Conservation (phyloP, 2,797 vertebrate genomes). For the Orientallactaga sibirica region DNA sequence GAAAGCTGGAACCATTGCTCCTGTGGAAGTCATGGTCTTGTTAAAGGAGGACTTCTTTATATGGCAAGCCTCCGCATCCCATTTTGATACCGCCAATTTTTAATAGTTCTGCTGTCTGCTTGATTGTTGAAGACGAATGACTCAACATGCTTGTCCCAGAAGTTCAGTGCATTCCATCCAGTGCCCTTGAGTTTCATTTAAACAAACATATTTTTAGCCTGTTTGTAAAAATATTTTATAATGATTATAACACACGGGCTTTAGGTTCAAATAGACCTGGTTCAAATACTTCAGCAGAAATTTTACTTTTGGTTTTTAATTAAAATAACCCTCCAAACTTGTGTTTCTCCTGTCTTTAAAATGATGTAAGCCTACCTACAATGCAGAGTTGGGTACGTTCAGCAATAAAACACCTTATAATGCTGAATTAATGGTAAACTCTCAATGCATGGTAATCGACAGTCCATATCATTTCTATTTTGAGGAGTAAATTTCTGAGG, state of each 20-base stretch:
- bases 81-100: slow-evolving; percentile 1
- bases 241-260: not conserved
- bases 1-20: not conserved
- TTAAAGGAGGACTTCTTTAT: not conserved
- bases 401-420: not conserved
- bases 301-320: not conserved
- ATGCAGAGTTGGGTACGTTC: not conserved
- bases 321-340: not conserved
- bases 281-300: slow-evolving; percentile 23
- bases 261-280: slow-evolving; percentile 30
- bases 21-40: not conserved
- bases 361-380: not conserved
- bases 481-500: not conserved
- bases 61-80: not conserved
- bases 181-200: slow-evolving; percentile 29
- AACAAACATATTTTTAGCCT: slow-evolving; percentile 4
- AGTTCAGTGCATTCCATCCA: not conserved
- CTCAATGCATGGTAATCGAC: not conserved
- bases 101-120: not conserved
- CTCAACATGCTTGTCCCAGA: not conserved
- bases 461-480: slow-evolving; percentile 16
- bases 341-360: not conserved
- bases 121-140: not conserved
- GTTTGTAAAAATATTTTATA: not conserved
- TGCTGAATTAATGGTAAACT: not conserved